These are phyloP conservation scores for Hyphantria cunea DNA, from an alignment of 1,140 invertebrate genomes.

Conservation along the genomic window DNA sequence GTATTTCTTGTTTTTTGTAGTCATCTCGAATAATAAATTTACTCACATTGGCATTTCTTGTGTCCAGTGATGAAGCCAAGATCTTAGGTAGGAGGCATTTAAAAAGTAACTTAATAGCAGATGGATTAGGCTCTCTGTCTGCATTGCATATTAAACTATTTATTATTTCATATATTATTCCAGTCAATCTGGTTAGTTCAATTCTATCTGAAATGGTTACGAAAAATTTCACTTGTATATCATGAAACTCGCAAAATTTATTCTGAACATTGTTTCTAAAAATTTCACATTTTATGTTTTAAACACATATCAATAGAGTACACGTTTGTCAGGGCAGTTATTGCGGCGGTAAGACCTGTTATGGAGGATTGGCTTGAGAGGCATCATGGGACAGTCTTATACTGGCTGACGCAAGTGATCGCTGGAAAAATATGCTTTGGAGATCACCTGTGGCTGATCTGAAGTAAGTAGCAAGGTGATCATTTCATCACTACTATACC, in stretches of 20 bases:
- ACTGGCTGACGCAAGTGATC: too few species aligned
- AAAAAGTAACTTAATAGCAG: constrained; percentile 56
- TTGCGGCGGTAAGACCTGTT: too few species aligned
- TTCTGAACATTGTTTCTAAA: too few species aligned
- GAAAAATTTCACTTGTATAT: constrained; percentile 17
- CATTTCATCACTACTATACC: too few species aligned
- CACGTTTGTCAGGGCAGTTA: too few species aligned
- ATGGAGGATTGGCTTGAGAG: too few species aligned
- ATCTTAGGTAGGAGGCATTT: constrained; percentile 67
- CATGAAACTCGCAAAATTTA: not conserved
- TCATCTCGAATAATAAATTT: not conserved
- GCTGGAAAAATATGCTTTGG: too few species aligned
- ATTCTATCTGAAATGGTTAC: constrained; percentile 57
- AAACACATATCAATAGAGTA: too few species aligned
- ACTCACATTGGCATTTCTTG: constrained; percentile 58
- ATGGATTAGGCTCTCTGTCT: constrained; percentile 44
- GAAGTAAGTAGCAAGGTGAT: too few species aligned
- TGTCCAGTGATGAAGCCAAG: constrained; percentile 59
- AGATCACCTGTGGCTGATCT: too few species aligned
- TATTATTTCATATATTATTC: constrained; percentile 63
- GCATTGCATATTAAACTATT: constrained; percentile 55
- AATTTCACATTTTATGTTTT: too few species aligned
- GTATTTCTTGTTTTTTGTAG: not conserved
- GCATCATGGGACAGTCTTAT: too few species aligned
- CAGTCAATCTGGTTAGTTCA: constrained; percentile 49